phyloP scores from a whole-genome alignment of 1,140 invertebrate species.

The Lepidurus packardi region DNA sequence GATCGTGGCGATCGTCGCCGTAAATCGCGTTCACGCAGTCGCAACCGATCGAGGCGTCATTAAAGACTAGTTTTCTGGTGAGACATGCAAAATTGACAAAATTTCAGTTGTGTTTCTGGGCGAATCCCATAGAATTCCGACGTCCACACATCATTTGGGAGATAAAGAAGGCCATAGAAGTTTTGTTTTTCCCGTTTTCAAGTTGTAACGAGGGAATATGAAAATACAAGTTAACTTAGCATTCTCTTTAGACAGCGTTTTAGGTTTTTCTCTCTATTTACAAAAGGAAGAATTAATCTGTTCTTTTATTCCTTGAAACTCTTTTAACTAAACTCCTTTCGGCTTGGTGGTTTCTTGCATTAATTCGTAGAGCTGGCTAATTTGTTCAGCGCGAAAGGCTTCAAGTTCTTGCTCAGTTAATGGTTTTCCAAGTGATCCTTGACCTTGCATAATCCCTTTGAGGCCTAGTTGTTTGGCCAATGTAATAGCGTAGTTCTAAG shows the following conservation, averaged over 20 bases:
- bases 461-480: constrained; percentile 66
- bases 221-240: constrained; percentile 3
- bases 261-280: not conserved
- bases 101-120: no score
- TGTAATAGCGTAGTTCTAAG: constrained; percentile 66
- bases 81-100: no score
- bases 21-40: constrained; percentile 18
- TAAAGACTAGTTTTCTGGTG: not conserved
- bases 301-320: not conserved
- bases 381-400: constrained; percentile 69
- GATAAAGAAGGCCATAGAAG: constrained; percentile 5
- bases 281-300: not conserved
- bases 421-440: constrained; percentile 52
- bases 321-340: not conserved
- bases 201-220: not conserved
- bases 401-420: constrained; percentile 59
- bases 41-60: constrained; percentile 28
- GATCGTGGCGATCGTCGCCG: constrained; percentile 15
- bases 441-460: constrained; percentile 50
- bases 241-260: not conserved
- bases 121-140: not conserved
- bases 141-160: not conserved
- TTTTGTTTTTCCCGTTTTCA: not conserved
- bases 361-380: constrained; percentile 76
- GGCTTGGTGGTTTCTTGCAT: constrained; percentile 42